Evolutionary conservation across 1,140 invertebrate species (phyloP).

Genomic region (Carcinoscorpius rotundicauda): DNA sequence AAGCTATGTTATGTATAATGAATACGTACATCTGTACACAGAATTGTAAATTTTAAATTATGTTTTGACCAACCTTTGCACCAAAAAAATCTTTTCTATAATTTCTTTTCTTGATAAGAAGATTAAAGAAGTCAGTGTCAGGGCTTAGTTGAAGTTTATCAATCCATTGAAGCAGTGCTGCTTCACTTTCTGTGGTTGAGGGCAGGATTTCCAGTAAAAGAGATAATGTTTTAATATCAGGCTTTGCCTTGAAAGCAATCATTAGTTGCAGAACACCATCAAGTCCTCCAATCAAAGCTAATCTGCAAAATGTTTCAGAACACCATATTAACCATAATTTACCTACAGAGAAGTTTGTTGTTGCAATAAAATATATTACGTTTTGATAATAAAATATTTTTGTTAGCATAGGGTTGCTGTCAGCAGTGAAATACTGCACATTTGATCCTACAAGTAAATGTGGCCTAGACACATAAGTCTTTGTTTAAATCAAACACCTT

Average conservation of each 20-base stretch:
- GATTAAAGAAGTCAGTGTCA: conserved; percentile 73
- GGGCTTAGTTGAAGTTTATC: conserved; percentile 43
- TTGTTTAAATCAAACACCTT: too few species aligned
- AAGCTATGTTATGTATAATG: too few species aligned
- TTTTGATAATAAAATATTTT: too few species aligned
- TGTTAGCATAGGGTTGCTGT: too few species aligned
- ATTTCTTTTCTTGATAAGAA: conserved; percentile 65
- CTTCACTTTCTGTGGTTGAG: conserved; percentile 47
- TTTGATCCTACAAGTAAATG: too few species aligned
- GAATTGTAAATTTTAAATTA: too few species aligned
- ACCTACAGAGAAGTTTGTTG: too few species aligned
- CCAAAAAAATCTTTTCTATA: conserved; percentile 47
- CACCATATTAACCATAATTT: too few species aligned
- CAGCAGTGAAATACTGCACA: too few species aligned
- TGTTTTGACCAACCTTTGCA: conserved; percentile 45
- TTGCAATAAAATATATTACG: too few species aligned
- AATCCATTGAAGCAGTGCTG: conserved; percentile 47
- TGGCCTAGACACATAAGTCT: too few species aligned
- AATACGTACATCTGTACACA: too few species aligned
- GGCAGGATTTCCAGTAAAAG: conserved; percentile 59
- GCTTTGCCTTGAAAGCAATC: conserved; percentile 47
- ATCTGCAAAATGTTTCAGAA: conserved; percentile 29
- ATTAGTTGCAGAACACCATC: conserved; percentile 59
- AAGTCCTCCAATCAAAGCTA: conserved; percentile 67
- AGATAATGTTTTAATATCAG: conserved; percentile 65